A percentile compares a stretch with the other conserved stretches of the same genome.
phyloP scores from a whole-genome alignment of 2,888 invertebrate genomes.

The Lasioglossum leucozonium region DNA sequence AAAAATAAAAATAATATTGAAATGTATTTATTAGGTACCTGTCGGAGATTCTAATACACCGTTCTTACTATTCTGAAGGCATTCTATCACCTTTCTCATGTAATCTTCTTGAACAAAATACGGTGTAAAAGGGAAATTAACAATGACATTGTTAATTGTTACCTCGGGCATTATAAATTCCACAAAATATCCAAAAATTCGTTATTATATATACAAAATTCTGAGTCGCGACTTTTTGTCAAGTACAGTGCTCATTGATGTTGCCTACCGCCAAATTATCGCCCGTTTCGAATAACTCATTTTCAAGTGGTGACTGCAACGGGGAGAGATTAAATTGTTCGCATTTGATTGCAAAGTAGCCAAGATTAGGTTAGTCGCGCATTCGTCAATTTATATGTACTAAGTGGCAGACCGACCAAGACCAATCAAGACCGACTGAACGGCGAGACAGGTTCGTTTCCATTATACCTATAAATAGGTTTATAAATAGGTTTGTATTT shows the following conservation, averaged over 20 bases:
- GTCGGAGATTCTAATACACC: conserved; percentile 97
- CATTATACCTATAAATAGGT: background rate
- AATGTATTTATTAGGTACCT: conserved; percentile 85
- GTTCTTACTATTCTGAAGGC: conserved; percentile 92
- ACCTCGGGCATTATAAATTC: conserved; percentile 86
- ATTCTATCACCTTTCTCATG: conserved; percentile 95
- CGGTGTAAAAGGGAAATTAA: conserved; percentile 96
- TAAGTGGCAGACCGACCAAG: conserved; percentile 15
- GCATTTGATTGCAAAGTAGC: conserved; percentile 4
- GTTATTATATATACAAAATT: conserved; percentile 10
- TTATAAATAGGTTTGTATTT: conserved; percentile 56
- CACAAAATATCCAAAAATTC: background rate
- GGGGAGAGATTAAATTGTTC: conserved; percentile 20
- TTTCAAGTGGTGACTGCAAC: conserved; percentile 23
- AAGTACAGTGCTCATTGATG: background rate
- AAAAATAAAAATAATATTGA: conserved; percentile 11
- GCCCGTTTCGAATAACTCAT: conserved; percentile 8
- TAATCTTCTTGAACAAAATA: conserved; percentile 95
- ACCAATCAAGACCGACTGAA: conserved; percentile 8
- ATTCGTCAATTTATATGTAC: conserved; percentile 50
- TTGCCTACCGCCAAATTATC: background rate
- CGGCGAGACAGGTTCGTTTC: conserved; percentile 1
- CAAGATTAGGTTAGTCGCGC: conserved; percentile 38
- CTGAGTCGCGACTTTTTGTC: background rate
- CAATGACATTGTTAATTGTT: conserved; percentile 89